phyloP scores from a whole-genome alignment of 2,888 invertebrate species.

The Thecophora atra region DNA sequence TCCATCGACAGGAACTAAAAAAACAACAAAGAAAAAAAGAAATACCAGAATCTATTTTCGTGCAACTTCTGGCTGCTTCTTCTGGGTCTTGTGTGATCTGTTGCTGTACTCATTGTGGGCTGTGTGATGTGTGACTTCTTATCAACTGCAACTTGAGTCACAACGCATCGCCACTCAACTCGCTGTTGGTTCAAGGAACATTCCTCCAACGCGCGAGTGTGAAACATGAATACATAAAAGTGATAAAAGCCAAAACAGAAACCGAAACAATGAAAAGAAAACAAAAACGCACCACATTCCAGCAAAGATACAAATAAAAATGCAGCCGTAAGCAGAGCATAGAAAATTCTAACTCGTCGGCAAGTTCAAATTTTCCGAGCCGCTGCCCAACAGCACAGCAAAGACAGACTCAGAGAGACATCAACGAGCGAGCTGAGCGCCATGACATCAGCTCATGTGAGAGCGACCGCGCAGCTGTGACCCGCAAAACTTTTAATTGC shows the following conservation, averaged over 20 bases:
- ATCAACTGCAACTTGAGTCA: constrained; percentile 17
- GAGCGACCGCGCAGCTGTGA: neutral
- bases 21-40: no score
- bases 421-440: neutral
- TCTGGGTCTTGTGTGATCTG: neutral
- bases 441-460: constrained; percentile 25
- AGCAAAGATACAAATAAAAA: constrained; percentile 36
- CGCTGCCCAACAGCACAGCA: neutral
- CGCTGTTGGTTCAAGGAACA: neutral
- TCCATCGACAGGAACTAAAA: constrained; percentile 2
- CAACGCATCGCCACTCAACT: neutral
- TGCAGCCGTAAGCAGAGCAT: constrained; percentile 50
- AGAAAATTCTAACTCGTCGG: constrained; percentile 9
- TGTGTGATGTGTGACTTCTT: neutral
- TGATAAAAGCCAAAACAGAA: constrained; percentile 9
- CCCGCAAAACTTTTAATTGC: constrained; percentile 14
- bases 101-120: neutral
- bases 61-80: neutral
- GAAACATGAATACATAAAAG: constrained; percentile 16
- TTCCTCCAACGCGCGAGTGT: neutral
- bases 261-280: neutral
- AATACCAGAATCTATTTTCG: neutral
- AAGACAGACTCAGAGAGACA: neutral
- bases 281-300: constrained; percentile 8
- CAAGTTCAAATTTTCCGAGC: constrained; percentile 13